Percentiles rank a stretch among this genome's conserved stretches.
These are phyloP conservation scores for Pristiophorus japonicus DNA, from an alignment of 2,113 vertebrate genomes.

Conservation along the genomic window DNA sequence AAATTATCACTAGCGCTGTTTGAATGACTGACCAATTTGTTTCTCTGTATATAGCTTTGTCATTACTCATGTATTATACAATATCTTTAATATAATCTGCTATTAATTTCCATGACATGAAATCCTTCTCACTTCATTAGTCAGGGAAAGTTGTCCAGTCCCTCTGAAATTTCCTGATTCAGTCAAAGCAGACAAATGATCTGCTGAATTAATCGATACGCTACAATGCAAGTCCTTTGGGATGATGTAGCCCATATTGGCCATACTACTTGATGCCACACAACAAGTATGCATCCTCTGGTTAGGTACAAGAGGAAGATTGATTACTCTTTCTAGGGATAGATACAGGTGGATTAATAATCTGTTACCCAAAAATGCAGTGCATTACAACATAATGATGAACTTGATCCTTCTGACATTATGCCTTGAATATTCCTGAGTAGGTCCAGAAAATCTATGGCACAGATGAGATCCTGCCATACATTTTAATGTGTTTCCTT, in stretches of 20 bases:
- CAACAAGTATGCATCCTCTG: not conserved
- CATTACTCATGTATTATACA: too few relatives aligned
- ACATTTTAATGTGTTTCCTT: too few relatives aligned
- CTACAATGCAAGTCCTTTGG: not conserved
- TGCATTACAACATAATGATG: not conserved
- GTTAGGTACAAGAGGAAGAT: not conserved
- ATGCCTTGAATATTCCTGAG: not conserved
- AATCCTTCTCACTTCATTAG: not conserved
- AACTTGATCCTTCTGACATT: not conserved
- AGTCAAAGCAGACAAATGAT: not conserved
- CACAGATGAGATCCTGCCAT: not conserved
- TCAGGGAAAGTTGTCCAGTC: not conserved
- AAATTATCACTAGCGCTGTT: not conserved
- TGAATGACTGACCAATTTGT: not conserved
- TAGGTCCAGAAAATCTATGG: not conserved
- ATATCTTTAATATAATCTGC: not conserved
- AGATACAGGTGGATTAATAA: not conserved
- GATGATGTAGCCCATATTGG: not conserved
- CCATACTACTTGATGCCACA: not conserved
- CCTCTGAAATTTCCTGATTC: not conserved
- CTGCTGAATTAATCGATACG: not conserved
- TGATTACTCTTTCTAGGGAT: not conserved
- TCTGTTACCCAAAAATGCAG: too few relatives aligned
- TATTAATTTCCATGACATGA: not conserved
- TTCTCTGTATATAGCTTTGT: too few relatives aligned